A percentile compares a stretch with the other conserved stretches of the same genome.
phyloP scores from a whole-genome alignment of 2,888 invertebrate genomes.

The Ophion ellenae region DNA sequence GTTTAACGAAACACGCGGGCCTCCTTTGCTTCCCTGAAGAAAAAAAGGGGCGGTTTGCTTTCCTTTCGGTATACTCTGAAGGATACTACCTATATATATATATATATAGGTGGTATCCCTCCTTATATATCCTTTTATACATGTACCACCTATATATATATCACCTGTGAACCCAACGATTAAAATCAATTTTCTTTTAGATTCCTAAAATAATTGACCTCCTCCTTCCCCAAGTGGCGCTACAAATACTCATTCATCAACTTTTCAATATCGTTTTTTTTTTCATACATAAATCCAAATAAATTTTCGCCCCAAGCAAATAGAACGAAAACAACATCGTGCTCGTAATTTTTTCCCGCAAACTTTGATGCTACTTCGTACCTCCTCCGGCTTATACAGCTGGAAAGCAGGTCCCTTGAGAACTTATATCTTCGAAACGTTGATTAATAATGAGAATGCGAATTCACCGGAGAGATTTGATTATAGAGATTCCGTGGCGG shows the following conservation, averaged over 20 bases:
- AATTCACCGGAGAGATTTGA: slow-evolving; percentile 52
- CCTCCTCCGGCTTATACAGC: neutral
- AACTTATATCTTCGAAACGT: slow-evolving; percentile 8
- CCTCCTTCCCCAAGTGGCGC: neutral
- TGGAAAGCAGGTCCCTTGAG: neutral
- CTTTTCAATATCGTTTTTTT: neutral
- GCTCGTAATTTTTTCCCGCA: neutral
- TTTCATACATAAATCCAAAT: neutral
- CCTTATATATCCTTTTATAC: no score
- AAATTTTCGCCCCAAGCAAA: neutral
- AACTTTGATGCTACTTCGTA: neutral
- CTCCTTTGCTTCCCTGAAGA: slow-evolving; percentile 56
- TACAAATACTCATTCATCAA: neutral
- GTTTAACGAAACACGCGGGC: slow-evolving; percentile 74
- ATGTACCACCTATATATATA: no score
- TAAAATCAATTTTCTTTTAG: neutral
- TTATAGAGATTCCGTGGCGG: slow-evolving; percentile 29
- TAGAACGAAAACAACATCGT: neutral
- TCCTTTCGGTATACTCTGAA: slow-evolving; percentile 41
- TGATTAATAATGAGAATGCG: slow-evolving; percentile 38
- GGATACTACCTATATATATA: slow-evolving; percentile 12
- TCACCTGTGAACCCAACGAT: neutral
- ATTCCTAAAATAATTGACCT: slow-evolving; percentile 1
- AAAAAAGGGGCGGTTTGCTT: slow-evolving; percentile 61
- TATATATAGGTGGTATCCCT: no score